Percentiles rank a stretch among this genome's conserved stretches.
Evolutionary conservation across 2,113 vertebrate genomes (phyloP).

Genomic region (Ictidomys tridecemlineatus): DNA sequence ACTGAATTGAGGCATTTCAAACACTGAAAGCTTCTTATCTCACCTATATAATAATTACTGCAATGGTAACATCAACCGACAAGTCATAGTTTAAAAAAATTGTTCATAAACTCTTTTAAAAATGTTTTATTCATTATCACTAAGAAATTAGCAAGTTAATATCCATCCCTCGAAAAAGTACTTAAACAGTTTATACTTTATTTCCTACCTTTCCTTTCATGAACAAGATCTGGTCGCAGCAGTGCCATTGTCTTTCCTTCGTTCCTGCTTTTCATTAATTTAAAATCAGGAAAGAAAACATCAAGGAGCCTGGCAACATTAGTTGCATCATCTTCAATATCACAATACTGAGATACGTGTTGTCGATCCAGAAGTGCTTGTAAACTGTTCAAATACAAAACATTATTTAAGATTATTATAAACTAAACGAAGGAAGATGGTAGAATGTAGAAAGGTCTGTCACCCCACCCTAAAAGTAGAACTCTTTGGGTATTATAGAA

Average conservation of each 20-base stretch:
- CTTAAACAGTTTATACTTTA: neutral
- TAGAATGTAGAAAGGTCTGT: no score
- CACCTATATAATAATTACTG: neutral
- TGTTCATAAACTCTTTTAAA: neutral
- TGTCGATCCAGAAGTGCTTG: constrained; percentile 66
- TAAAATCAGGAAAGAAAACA: constrained; percentile 75
- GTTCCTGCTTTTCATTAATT: constrained; percentile 45
- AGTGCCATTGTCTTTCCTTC: constrained; percentile 71
- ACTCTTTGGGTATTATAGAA: no score
- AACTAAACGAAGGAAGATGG: neutral
- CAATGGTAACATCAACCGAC: neutral
- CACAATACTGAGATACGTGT: constrained; percentile 65
- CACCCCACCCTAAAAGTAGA: no score
- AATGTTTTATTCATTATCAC: neutral
- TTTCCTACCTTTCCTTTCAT: constrained; percentile 65
- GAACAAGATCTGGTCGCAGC: constrained; percentile 67
- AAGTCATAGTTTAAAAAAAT: neutral
- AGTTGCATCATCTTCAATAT: constrained; percentile 12
- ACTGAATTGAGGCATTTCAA: neutral
- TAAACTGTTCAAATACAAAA: constrained; percentile 73
- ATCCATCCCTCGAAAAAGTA: neutral
- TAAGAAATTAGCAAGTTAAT: constrained; percentile 10
- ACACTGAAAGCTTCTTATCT: neutral
- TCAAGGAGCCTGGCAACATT: constrained; percentile 39
- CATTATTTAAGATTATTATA: constrained; percentile 39